A percentile compares a stretch with the other conserved stretches of the same genome.
These are phyloP conservation scores for Eulemur albifrons DNA, from an alignment of 2,797 vertebrate species.

Conservation along the genomic window DNA sequence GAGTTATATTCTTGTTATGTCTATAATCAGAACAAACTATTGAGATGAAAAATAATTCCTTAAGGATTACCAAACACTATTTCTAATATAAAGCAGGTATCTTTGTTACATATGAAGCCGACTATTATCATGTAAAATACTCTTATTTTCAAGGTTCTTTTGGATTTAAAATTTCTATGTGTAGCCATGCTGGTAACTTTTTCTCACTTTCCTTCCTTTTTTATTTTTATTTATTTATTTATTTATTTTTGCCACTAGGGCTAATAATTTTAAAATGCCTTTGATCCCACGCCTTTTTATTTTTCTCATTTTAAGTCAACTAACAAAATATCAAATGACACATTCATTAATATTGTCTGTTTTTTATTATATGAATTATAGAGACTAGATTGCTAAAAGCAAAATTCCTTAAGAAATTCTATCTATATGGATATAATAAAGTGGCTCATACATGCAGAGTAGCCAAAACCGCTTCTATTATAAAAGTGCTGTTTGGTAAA, in stretches of 20 bases:
- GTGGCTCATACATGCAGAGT: background rate
- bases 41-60: background rate
- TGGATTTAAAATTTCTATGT: background rate
- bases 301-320: slow-evolving; percentile 1
- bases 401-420: background rate
- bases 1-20: background rate
- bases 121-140: background rate
- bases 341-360: background rate
- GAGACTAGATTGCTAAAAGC: background rate
- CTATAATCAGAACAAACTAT: background rate
- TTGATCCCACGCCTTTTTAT: background rate
- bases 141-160: background rate
- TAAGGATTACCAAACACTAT: background rate
- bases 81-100: background rate
- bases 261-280: background rate
- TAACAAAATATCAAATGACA: background rate
- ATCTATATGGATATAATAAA: background rate
- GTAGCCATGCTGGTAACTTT: background rate
- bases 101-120: background rate
- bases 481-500: background rate
- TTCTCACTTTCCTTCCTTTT: background rate
- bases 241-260: background rate
- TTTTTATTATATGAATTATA: background rate
- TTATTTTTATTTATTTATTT: background rate
- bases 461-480: background rate